Conservation (phyloP, 2,888 invertebrate species). For the Tinea semifulvella region DNA sequence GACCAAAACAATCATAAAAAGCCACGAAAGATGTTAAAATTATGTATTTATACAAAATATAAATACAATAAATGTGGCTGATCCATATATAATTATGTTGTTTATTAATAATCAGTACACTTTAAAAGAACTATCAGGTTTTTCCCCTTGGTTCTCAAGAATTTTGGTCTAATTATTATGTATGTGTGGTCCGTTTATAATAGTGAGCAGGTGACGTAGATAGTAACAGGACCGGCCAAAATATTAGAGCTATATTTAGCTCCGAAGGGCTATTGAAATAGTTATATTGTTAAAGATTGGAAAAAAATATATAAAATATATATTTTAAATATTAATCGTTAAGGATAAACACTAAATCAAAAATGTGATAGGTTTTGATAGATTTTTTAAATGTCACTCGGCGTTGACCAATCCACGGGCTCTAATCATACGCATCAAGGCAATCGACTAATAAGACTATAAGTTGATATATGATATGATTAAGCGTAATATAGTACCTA, state of each 20-base stretch:
- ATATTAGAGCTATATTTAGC: constrained; percentile 21
- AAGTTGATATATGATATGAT: too few species aligned
- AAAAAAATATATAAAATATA: constrained; percentile 62
- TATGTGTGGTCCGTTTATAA: too few species aligned
- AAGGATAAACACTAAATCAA: constrained; percentile 66
- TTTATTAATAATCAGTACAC: too few species aligned
- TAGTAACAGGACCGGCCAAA: constrained; percentile 20
- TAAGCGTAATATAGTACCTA: too few species aligned
- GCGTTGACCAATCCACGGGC: constrained; percentile 13
- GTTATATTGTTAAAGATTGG: constrained; percentile 61
- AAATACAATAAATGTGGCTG: too few species aligned
- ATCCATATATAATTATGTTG: too few species aligned
- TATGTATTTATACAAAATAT: too few species aligned
- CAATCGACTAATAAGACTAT: constrained; percentile 1
- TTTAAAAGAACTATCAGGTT: too few species aligned
- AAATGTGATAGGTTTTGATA: constrained; percentile 69
- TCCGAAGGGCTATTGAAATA: constrained; percentile 47
- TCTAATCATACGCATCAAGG: constrained; percentile 15
- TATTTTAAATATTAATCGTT: constrained; percentile 66
- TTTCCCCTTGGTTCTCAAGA: too few species aligned
- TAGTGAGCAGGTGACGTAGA: constrained; percentile 16
- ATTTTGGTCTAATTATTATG: too few species aligned
- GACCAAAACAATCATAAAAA: too few species aligned
- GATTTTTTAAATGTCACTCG: constrained; percentile 39
- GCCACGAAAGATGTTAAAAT: too few species aligned